phyloP scores from a whole-genome alignment of 35 echinoderm and acorn worm species.

The Apostichopus californicus region DNA sequence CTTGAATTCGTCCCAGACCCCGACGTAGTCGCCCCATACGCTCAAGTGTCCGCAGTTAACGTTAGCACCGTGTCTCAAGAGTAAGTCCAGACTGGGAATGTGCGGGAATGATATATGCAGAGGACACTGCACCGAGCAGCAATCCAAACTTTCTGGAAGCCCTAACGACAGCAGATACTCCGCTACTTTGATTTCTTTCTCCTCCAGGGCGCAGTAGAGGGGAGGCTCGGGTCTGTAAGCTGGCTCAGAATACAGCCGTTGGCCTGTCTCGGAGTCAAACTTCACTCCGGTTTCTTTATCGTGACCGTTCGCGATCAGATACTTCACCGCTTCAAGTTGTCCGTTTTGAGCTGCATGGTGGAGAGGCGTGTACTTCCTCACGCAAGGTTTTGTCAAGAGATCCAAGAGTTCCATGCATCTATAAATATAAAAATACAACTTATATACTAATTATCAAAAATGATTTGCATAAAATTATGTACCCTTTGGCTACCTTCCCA shows the following conservation, averaged over 20 bases:
- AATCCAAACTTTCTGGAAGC: background rate
- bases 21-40: constrained; percentile 14
- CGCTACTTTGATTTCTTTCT: constrained; percentile 12
- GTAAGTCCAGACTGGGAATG: constrained; percentile 27
- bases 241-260: background rate
- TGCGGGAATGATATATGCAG: constrained; percentile 53
- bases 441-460: too few relatives aligned
- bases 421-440: constrained; percentile 13
- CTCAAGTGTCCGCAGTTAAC: constrained; percentile 46
- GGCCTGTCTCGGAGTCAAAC: background rate
- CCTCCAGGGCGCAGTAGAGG: constrained; percentile 24
- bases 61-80: constrained; percentile 38
- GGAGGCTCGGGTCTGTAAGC: constrained; percentile 25
- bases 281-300: constrained; percentile 33
- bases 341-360: constrained; percentile 53
- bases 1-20: constrained; percentile 29
- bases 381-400: constrained; percentile 39
- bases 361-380: constrained; percentile 36
- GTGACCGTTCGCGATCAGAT: constrained; percentile 30
- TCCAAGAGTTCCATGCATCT: constrained; percentile 55
- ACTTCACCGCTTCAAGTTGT: constrained; percentile 48
- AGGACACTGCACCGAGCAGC: constrained; percentile 30
- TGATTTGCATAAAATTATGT: too few relatives aligned
- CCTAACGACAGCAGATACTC: constrained; percentile 25
- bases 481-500: too few relatives aligned